phyloP scores from a whole-genome alignment of 1,140 invertebrate genomes.

The Hormaphis cornu region DNA sequence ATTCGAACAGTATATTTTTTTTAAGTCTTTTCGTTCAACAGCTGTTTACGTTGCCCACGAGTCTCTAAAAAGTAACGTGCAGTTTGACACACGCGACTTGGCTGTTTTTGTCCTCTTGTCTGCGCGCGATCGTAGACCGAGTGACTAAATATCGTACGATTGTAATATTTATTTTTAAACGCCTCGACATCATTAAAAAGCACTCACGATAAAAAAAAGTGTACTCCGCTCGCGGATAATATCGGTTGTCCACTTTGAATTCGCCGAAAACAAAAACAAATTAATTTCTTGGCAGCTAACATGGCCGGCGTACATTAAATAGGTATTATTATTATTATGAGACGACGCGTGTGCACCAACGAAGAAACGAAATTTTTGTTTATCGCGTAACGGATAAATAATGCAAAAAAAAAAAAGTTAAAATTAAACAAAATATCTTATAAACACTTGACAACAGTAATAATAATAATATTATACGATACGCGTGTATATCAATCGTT shows the following conservation, averaged over 20 bases:
- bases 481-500: neutral
- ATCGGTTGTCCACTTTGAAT: conserved; percentile 1
- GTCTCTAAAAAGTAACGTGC: too few relatives aligned
- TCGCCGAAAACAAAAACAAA: neutral
- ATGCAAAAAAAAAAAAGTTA: neutral
- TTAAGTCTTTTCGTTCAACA: too few relatives aligned
- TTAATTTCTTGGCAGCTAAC: too few relatives aligned
- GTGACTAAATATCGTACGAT: too few relatives aligned
- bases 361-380: neutral
- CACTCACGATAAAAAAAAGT: neutral
- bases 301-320: neutral
- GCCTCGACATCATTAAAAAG: neutral
- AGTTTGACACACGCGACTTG: neutral
- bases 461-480: too few relatives aligned
- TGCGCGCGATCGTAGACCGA: too few relatives aligned
- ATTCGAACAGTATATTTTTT: too few relatives aligned
- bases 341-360: too few relatives aligned
- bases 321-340: neutral
- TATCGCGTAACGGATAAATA: conserved; percentile 11
- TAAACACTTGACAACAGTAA: neutral
- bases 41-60: too few relatives aligned
- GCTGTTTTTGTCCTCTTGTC: too few relatives aligned
- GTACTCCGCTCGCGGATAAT: too few relatives aligned
- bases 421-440: neutral
- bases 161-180: neutral